These are phyloP conservation scores for Homarus americanus DNA, from an alignment of 1,140 invertebrate species.

Conservation along the genomic window DNA sequence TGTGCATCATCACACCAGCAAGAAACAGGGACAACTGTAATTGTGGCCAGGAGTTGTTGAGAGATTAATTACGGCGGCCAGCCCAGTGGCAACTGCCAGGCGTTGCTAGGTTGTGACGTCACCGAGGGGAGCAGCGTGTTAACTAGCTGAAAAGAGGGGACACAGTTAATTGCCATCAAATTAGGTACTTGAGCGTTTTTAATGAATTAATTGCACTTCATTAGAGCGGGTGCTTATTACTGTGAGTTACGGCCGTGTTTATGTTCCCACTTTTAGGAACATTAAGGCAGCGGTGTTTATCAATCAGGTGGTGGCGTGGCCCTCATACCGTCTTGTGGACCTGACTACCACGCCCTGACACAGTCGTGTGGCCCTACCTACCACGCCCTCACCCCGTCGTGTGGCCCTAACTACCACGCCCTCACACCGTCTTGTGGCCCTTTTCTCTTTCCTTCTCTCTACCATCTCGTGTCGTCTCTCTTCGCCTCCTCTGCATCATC, in stretches of 20 bases:
- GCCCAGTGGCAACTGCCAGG: background rate
- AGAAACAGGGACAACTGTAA: background rate
- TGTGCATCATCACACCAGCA: background rate
- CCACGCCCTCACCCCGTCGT: too few relatives aligned
- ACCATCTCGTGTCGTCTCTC: too few relatives aligned
- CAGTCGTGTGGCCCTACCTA: background rate
- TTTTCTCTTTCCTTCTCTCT: too few relatives aligned
- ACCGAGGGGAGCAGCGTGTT: conserved; percentile 31
- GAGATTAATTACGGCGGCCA: background rate
- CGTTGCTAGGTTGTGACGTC: background rate
- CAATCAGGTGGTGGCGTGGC: background rate
- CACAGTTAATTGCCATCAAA: conserved; percentile 48
- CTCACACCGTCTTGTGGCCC: too few relatives aligned
- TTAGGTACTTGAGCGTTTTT: conserved; percentile 51
- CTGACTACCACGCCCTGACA: background rate
- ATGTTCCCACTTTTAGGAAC: conserved; percentile 40
- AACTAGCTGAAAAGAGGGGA: conserved; percentile 40
- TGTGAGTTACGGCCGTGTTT: conserved; percentile 38
- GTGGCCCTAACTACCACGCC: too few relatives aligned
- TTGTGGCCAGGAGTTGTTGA: background rate
- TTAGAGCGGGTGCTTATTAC: conserved; percentile 53
- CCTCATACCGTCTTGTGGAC: background rate
- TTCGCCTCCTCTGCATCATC: too few relatives aligned
- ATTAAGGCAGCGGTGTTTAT: conserved; percentile 22
- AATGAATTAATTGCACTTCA: conserved; percentile 59